A percentile compares a stretch with the other conserved stretches of the same genome.
Evolutionary conservation across 2,797 vertebrate genomes (phyloP).

Genomic region (Phaenicophaeus curvirostris): DNA sequence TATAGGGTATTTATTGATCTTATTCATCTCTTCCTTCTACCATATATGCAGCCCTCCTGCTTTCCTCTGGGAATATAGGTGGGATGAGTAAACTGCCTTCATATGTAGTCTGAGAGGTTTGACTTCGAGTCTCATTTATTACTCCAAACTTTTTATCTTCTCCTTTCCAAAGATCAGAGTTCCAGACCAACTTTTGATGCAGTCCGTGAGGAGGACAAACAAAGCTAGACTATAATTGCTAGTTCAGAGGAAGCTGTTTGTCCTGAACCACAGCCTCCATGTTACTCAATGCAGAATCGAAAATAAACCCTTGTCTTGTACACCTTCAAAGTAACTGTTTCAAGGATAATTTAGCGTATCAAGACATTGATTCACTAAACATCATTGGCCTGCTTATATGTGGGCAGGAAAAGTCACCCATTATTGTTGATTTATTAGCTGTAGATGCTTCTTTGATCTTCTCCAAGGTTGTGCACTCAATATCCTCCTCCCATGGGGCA

Average conservation of each 20-base stretch:
- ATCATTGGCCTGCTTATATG: neutral
- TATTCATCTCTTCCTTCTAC: neutral
- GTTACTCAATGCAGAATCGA: neutral
- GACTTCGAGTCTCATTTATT: neutral
- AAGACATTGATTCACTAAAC: conserved; percentile 36
- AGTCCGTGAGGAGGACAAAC: neutral
- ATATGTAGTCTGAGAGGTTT: neutral
- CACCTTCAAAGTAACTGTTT: neutral
- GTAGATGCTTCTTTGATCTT: conserved; percentile 11
- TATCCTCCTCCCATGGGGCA: neutral
- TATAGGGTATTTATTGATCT: neutral
- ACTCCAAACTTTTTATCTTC: neutral
- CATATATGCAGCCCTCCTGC: neutral
- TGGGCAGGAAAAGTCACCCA: neutral
- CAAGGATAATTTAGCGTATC: neutral
- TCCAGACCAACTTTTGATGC: neutral
- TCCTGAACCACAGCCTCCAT: neutral
- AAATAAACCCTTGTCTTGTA: neutral
- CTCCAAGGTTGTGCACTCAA: neutral
- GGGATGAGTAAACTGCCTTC: neutral
- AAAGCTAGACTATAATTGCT: neutral
- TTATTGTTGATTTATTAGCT: conserved; percentile 48
- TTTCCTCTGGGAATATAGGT: neutral
- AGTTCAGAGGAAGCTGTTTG: neutral
- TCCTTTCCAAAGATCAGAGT: neutral